These are phyloP conservation scores for Columba livia DNA, from an alignment of 2,113 vertebrate genomes.

Conservation along the genomic window DNA sequence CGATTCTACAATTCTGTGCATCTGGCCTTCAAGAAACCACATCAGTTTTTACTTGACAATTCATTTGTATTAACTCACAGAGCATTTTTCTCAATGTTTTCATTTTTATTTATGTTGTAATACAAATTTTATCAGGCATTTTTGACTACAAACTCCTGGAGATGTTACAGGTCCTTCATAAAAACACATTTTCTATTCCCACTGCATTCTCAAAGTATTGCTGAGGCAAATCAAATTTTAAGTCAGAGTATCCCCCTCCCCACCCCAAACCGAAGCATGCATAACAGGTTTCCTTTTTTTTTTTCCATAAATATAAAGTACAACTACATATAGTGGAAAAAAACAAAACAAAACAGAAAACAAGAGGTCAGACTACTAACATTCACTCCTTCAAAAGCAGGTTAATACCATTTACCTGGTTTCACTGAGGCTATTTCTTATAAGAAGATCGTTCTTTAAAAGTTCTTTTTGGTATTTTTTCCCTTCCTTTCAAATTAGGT, in stretches of 20 bases:
- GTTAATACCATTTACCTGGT: not conserved
- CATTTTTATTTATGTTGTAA: not conserved
- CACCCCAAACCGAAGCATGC: accelerated
- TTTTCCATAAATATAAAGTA: not conserved
- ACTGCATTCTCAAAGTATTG: not conserved
- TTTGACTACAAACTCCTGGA: not conserved
- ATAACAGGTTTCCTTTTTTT: not conserved
- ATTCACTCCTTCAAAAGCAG: not conserved
- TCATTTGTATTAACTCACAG: not conserved
- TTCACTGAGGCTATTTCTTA: not conserved
- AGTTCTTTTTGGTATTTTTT: not conserved
- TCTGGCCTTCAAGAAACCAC: accelerated
- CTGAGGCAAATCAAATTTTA: not conserved
- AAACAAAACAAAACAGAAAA: not conserved
- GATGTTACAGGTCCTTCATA: not conserved
- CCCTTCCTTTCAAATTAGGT: not conserved
- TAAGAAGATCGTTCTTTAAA: not conserved
- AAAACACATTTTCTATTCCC: not conserved
- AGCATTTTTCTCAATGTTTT: not conserved
- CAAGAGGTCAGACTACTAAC: not conserved
- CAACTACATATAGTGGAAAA: not conserved
- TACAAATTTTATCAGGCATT: not conserved
- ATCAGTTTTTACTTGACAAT: not conserved
- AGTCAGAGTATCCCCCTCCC: not conserved
- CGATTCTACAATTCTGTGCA: not conserved